Evolutionary conservation across 2,113 vertebrate species (phyloP).

Genomic region (Hemiprocne comata): DNA sequence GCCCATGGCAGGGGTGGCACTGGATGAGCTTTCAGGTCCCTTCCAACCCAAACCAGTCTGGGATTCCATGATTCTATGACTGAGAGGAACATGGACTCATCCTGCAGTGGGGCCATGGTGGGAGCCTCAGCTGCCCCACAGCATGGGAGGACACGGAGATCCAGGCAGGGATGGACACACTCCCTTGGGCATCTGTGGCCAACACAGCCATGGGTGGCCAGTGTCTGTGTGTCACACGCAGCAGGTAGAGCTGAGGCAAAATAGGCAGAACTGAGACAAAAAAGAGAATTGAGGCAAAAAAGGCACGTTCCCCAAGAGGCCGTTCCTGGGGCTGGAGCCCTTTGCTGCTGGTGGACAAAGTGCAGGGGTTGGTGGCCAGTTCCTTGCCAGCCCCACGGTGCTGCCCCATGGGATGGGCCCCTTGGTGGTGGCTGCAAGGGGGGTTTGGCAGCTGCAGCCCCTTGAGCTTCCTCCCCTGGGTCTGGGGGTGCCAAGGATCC

Average conservation of each 20-base stretch:
- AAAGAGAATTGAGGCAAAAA: too few species aligned
- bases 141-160: rapidly evolving
- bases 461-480: background rate
- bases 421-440: background rate
- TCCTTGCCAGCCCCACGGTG: rapidly evolving
- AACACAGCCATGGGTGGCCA: background rate
- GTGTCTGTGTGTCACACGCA: rapidly evolving
- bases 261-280: too few species aligned
- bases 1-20: too few species aligned
- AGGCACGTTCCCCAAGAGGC: rapidly evolving
- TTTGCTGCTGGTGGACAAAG: too few species aligned
- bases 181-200: rapidly evolving
- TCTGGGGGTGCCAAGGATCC: background rate
- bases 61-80: too few species aligned
- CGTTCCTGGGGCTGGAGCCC: background rate
- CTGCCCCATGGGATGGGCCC: background rate
- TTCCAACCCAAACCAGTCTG: too few species aligned
- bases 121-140: background rate
- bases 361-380: rapidly evolving
- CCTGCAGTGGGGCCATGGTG: background rate
- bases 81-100: background rate
- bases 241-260: rapidly evolving
- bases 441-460: background rate
- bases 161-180: rapidly evolving
- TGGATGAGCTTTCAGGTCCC: too few species aligned